phyloP scores from a whole-genome alignment of 2,888 invertebrate genomes.

The Gastracanthus pulcherrimus region DNA sequence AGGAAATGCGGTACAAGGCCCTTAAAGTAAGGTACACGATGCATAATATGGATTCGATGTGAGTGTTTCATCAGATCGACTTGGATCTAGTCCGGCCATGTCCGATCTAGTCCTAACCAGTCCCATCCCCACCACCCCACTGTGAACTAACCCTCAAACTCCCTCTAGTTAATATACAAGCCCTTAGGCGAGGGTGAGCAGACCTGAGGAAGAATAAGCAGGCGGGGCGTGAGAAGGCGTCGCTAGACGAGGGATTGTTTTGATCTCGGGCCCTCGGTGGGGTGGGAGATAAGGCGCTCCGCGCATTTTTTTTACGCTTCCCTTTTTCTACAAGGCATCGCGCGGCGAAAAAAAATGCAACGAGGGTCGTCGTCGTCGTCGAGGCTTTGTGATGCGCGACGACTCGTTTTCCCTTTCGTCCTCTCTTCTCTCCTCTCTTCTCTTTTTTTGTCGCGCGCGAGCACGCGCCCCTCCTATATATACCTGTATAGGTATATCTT shows the following conservation, averaged over 20 bases:
- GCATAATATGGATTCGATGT: too few species aligned
- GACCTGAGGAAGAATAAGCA: too few species aligned
- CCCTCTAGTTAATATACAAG: not conserved
- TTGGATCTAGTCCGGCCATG: too few species aligned
- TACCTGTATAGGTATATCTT: too few species aligned
- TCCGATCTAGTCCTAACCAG: too few species aligned
- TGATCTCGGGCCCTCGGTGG: not conserved
- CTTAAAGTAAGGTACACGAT: too few species aligned
- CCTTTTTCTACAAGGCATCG: not conserved
- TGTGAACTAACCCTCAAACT: too few species aligned
- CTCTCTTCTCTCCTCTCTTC: not conserved
- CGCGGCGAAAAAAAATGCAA: not conserved
- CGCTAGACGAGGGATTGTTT: constrained; percentile 14
- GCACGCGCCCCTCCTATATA: too few species aligned
- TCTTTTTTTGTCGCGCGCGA: not conserved
- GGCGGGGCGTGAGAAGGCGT: too few species aligned
- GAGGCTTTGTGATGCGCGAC: constrained; percentile 9
- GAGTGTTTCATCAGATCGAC: too few species aligned
- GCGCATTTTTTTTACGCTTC: not conserved
- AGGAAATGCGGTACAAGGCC: too few species aligned
- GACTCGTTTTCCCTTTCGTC: constrained; percentile 19
- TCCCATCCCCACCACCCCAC: too few species aligned
- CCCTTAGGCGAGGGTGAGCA: not conserved
- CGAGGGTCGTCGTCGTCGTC: not conserved
- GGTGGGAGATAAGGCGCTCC: constrained; percentile 14